Percentiles rank a stretch among this genome's conserved stretches.
Evolutionary conservation across 37 sponge, comb jelly and placozoan genomes (phyloP).

Genomic region (Aplysina aerophoba): DNA sequence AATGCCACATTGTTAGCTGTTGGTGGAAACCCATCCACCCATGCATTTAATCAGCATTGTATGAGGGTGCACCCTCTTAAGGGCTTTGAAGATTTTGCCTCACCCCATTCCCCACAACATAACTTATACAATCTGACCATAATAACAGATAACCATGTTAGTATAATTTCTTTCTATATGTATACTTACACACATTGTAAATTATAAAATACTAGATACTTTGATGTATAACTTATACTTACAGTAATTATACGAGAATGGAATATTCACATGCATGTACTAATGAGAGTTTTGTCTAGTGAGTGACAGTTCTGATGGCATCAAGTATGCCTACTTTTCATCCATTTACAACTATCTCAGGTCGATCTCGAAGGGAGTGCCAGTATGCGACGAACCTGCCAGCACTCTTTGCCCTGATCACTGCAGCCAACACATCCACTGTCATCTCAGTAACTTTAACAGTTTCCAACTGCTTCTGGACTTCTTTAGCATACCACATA

Average conservation of each 20-base stretch:
- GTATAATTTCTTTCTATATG: not conserved
- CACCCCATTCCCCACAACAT: constrained; percentile 16
- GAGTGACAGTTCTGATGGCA: not conserved
- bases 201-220: not conserved
- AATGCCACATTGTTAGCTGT: constrained; percentile 20
- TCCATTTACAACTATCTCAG: constrained; percentile 42
- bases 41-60: constrained; percentile 17
- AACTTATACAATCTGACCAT: not conserved
- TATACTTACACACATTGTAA: not conserved
- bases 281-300: not conserved
- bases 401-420: constrained; percentile 10
- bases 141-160: not conserved
- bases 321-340: constrained; percentile 39
- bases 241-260: not conserved
- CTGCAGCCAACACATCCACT: not conserved
- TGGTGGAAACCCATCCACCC: not conserved
- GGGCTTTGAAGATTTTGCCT: constrained; percentile 31
- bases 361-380: constrained; percentile 11
- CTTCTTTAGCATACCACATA: constrained; percentile 59
- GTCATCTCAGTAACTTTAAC: constrained; percentile 26
- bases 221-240: not conserved
- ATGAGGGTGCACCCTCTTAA: constrained; percentile 45
- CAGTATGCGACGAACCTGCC: constrained; percentile 8
- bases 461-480: constrained; percentile 19
- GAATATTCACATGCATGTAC: too few relatives aligned